Conservation (phyloP, 2,113 vertebrate genomes). For the Procavia capensis region DNA sequence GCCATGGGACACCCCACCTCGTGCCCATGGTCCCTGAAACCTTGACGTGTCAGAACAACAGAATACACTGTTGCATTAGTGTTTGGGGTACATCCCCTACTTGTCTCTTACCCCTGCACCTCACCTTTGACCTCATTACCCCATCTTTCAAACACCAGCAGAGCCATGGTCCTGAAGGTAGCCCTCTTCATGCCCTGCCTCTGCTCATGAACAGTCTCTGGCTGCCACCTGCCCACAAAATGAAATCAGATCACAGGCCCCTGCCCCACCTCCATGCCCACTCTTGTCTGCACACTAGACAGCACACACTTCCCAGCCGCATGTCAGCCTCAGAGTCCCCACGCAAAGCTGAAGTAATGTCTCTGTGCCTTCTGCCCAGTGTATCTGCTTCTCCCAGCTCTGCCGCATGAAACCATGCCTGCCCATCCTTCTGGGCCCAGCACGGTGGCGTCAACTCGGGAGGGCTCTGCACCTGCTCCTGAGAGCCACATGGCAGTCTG, state of each 20-base stretch:
- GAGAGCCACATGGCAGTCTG: too few species aligned
- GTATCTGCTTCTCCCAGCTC: fast-evolving
- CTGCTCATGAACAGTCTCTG: not conserved
- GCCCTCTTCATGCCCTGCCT: not conserved
- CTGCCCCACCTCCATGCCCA: not conserved
- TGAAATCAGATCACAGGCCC: not conserved
- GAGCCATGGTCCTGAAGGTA: fast-evolving
- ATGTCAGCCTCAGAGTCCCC: fast-evolving
- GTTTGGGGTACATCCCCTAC: too few species aligned
- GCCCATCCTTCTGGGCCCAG: not conserved
- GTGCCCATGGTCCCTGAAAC: too few species aligned
- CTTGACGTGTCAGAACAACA: too few species aligned
- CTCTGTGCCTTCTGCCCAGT: not conserved
- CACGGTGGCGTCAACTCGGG: too few species aligned
- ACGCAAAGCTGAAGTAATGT: not conserved
- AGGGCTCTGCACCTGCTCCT: too few species aligned
- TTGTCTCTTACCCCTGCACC: fast-evolving
- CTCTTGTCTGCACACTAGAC: too few species aligned
- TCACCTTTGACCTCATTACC: not conserved
- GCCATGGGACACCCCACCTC: fast-evolving
- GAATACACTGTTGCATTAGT: too few species aligned
- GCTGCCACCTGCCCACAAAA: not conserved
- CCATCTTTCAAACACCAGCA: fast-evolving
- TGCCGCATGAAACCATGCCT: too few species aligned
- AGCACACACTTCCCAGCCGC: fast-evolving